phyloP scores from a whole-genome alignment of 2,113 vertebrate species.

The Craseonycteris thonglongyai region DNA sequence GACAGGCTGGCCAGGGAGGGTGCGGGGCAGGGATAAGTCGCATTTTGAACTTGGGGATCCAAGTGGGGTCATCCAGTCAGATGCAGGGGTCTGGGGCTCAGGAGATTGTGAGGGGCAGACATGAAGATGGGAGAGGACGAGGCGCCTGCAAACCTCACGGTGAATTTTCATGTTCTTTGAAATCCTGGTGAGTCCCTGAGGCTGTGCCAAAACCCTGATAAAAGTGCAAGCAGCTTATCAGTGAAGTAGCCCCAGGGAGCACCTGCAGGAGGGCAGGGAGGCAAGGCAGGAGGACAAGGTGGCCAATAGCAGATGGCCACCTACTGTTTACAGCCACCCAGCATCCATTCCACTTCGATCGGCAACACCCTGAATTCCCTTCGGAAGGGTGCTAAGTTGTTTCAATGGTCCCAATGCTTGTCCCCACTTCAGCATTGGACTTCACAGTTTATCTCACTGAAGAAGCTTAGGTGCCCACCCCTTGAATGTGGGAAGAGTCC shows the following conservation, averaged over 20 bases:
- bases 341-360: no score
- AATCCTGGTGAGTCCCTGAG: background rate
- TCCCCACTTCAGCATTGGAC: background rate
- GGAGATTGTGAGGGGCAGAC: background rate
- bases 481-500: background rate
- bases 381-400: background rate
- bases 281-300: background rate
- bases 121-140: fast-evolving
- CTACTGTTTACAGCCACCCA: background rate
- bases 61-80: background rate
- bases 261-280: fast-evolving
- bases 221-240: background rate
- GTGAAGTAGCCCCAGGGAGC: background rate
- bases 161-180: background rate
- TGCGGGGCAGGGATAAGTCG: background rate
- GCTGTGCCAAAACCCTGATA: background rate
- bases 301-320: no score
- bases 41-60: background rate
- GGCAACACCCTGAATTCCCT: background rate
- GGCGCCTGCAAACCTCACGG: background rate
- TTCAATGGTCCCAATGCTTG: background rate
- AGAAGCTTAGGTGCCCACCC: background rate
- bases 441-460: background rate
- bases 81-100: background rate
- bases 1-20: fast-evolving